Conservation (phyloP, 2,797 vertebrate genomes). For the Myoxocephalus aenaeus region DNA sequence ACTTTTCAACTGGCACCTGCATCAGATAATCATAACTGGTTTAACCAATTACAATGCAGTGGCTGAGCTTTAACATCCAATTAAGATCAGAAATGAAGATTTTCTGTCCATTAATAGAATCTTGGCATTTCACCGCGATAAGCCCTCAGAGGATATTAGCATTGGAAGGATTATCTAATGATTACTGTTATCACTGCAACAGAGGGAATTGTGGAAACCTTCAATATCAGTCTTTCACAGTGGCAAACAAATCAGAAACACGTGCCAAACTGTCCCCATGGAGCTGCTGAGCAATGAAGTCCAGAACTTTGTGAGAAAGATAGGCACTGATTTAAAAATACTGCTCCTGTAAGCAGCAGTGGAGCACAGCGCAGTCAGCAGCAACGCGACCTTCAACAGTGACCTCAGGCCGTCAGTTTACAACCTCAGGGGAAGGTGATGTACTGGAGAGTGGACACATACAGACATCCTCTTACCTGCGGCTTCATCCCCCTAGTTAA, state of each 20-base stretch:
- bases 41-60: constrained; percentile 30
- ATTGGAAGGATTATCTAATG: constrained; percentile 45
- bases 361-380: constrained; percentile 63
- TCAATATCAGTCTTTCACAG: constrained; percentile 14
- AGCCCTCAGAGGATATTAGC: constrained; percentile 32
- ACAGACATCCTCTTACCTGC: constrained; percentile 23
- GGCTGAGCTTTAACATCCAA: constrained; percentile 46
- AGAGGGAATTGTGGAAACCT: constrained; percentile 29
- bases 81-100: constrained; percentile 59
- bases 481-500: constrained; percentile 14
- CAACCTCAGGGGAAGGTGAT: constrained; percentile 51
- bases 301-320: constrained; percentile 26
- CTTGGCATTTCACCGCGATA: constrained; percentile 36
- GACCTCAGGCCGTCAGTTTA: constrained; percentile 60
- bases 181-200: constrained; percentile 44
- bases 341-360: constrained; percentile 59
- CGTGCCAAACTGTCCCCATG: background rate
- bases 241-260: constrained; percentile 26
- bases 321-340: constrained; percentile 35
- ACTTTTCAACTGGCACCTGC: constrained; percentile 4
- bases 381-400: constrained; percentile 58
- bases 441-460: constrained; percentile 29
- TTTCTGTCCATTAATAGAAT: constrained; percentile 49
- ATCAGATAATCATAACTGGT: constrained; percentile 47
- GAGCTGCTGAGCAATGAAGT: constrained; percentile 55